A percentile compares a stretch with the other conserved stretches of the same genome.
Conservation (phyloP, 2,113 vertebrate genomes). For the Mobula birostris region DNA sequence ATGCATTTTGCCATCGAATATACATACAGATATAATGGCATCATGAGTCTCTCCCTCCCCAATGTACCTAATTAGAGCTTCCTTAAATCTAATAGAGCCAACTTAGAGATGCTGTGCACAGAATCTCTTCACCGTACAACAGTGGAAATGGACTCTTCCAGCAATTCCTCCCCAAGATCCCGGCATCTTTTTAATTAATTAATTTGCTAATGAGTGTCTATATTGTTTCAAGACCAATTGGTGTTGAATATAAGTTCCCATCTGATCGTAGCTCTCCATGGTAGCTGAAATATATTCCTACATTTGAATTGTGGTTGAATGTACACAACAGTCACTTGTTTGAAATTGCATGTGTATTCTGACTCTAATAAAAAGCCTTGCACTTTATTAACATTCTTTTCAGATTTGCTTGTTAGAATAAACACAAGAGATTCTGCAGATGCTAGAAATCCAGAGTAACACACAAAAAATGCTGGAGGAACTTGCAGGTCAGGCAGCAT, state of each 20-base stretch:
- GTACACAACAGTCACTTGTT: not conserved
- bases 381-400: too few relatives aligned
- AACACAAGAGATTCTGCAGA: too few relatives aligned
- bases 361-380: too few relatives aligned
- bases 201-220: not conserved
- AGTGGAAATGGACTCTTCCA: not conserved
- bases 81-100: not conserved
- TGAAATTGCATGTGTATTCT: not conserved
- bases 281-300: not conserved
- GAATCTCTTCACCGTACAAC: not conserved
- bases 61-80: not conserved
- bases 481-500: too few relatives aligned
- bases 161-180: not conserved
- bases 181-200: not conserved
- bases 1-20: not conserved
- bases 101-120: not conserved
- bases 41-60: not conserved
- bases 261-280: not conserved
- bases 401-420: too few relatives aligned
- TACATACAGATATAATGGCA: not conserved
- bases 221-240: not conserved
- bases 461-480: too few relatives aligned
- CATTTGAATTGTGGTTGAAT: not conserved
- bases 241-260: not conserved
- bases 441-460: too few relatives aligned